phyloP scores from a whole-genome alignment of 2,888 invertebrate genomes.

The Catotricha subobsoleta region DNA sequence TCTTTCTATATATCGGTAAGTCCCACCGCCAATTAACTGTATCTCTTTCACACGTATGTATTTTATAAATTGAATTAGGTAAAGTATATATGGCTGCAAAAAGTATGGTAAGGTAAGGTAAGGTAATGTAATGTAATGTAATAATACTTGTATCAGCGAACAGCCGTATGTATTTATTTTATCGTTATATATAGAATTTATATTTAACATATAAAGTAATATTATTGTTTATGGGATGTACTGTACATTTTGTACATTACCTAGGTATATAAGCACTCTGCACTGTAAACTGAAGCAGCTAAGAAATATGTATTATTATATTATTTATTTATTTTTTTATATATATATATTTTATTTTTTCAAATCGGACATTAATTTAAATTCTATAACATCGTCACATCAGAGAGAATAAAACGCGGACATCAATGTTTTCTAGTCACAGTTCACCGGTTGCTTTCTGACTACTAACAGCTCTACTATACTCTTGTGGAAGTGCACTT shows the following conservation, averaged over 20 bases:
- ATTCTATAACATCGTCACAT: constrained; percentile 15
- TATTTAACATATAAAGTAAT: too few species aligned
- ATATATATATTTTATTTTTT: neutral
- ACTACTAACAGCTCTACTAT: constrained; percentile 20
- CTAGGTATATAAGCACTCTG: too few species aligned
- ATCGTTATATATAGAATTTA: too few species aligned
- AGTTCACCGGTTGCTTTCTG: constrained; percentile 32
- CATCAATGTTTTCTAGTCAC: constrained; percentile 28
- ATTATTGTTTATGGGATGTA: too few species aligned
- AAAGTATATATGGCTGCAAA: too few species aligned
- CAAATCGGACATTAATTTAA: constrained; percentile 16
- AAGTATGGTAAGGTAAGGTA: too few species aligned
- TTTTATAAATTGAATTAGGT: too few species aligned
- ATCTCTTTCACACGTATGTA: neutral
- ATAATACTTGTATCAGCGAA: too few species aligned
- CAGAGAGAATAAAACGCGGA: constrained; percentile 29
- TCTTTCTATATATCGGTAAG: neutral
- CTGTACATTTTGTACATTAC: too few species aligned
- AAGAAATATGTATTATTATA: neutral
- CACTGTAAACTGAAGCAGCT: neutral
- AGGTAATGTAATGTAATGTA: too few species aligned
- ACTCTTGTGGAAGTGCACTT: too few species aligned
- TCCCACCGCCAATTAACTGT: constrained; percentile 5
- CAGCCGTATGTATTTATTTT: too few species aligned
- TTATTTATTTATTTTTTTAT: neutral